A percentile compares a stretch with the other conserved stretches of the same genome.
Evolutionary conservation across 2,797 vertebrate genomes (phyloP).

Genomic region (Amazona ochrocephala): DNA sequence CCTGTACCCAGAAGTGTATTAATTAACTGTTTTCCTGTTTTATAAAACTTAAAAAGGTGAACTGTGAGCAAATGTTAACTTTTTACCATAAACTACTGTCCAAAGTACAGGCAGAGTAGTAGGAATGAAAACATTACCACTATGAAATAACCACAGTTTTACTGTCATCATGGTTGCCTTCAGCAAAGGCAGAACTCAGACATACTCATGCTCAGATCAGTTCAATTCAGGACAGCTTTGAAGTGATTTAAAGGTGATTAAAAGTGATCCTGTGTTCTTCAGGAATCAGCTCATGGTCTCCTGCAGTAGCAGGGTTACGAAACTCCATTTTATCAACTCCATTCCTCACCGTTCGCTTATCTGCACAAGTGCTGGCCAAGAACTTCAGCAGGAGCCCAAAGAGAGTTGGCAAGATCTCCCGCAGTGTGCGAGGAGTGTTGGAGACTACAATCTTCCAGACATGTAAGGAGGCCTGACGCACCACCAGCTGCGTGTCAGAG

Average conservation of each 20-base stretch:
- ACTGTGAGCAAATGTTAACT: neutral
- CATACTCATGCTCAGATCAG: neutral
- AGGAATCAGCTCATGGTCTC: neutral
- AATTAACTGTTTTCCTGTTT: neutral
- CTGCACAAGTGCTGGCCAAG: slow-evolving; percentile 94
- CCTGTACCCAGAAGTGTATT: slow-evolving; percentile 75
- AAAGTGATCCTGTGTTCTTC: neutral
- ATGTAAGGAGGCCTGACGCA: slow-evolving; percentile 94
- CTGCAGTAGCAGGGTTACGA: neutral
- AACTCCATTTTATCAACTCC: neutral
- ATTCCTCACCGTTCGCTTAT: slow-evolving; percentile 91
- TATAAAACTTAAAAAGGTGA: neutral
- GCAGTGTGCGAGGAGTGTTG: slow-evolving; percentile 94
- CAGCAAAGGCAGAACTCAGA: neutral
- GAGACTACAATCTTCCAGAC: slow-evolving; percentile 99
- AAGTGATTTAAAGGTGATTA: neutral
- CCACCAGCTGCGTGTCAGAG: slow-evolving; percentile 96
- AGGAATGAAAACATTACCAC: neutral
- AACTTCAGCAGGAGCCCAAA: slow-evolving; percentile 95
- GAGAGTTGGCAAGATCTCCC: slow-evolving; percentile 96
- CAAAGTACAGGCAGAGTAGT: neutral
- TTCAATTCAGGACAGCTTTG: neutral
- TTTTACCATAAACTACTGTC: neutral
- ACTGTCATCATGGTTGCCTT: neutral
- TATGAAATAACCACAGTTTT: neutral